Conservation (phyloP, 2,797 vertebrate genomes). For the Eurystomus glaucurus region DNA sequence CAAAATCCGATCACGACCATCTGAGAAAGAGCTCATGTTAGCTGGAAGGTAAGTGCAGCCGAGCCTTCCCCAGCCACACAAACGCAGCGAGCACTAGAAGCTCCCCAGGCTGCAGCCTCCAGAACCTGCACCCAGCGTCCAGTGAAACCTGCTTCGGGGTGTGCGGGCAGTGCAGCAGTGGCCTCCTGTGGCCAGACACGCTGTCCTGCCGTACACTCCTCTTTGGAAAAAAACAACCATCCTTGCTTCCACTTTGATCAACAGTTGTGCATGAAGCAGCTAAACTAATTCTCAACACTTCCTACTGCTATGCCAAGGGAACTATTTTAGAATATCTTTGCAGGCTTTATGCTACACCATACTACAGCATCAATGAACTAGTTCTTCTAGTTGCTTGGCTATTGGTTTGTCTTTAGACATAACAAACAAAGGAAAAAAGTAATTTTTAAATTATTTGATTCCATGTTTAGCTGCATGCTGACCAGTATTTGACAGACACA, state of each 20-base stretch:
- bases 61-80: neutral
- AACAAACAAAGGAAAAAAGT: neutral
- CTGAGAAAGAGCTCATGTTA: conserved; percentile 93
- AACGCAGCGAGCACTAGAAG: accelerated
- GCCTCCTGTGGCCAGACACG: neutral
- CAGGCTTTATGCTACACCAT: neutral
- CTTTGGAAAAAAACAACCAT: accelerated
- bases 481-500: neutral
- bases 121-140: accelerated
- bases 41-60: conserved; percentile 87
- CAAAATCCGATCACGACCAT: conserved; percentile 85
- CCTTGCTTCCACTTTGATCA: accelerated
- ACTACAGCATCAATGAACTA: neutral
- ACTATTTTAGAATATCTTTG: neutral
- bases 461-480: neutral
- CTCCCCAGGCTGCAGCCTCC: neutral
- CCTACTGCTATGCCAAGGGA: neutral
- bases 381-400: neutral
- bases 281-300: neutral
- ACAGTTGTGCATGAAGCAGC: neutral
- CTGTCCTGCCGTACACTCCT: accelerated
- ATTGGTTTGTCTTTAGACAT: neutral
- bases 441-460: neutral
- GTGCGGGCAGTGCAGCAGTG: neutral
- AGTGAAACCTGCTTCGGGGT: accelerated